These are phyloP conservation scores for Colaptes auratus DNA, from an alignment of 2,113 vertebrate genomes.

Conservation along the genomic window DNA sequence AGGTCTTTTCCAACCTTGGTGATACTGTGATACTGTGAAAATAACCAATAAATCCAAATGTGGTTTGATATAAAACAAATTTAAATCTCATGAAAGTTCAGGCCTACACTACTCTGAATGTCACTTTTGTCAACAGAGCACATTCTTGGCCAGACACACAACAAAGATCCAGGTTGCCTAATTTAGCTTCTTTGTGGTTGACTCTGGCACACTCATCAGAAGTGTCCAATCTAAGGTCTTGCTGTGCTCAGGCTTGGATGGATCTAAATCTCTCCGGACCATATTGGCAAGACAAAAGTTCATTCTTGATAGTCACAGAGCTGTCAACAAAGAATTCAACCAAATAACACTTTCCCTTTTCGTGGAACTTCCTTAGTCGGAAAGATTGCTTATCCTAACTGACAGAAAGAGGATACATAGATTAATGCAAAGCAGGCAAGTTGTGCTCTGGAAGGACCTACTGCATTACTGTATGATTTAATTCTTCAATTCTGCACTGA, in stretches of 20 bases:
- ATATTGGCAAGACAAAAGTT: background rate
- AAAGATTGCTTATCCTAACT: background rate
- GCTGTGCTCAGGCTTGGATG: background rate
- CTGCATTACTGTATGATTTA: background rate
- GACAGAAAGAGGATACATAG: background rate
- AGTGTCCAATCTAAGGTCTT: background rate
- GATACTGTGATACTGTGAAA: no score
- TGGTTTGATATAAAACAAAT: background rate
- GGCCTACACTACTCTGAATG: background rate
- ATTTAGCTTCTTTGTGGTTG: background rate
- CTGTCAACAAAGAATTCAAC: background rate
- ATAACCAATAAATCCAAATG: background rate
- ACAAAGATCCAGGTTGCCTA: background rate
- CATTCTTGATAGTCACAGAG: background rate
- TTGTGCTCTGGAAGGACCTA: background rate
- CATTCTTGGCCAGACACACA: background rate
- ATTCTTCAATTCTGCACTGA: background rate
- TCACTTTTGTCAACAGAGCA: background rate
- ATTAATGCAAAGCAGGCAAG: background rate
- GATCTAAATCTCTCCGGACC: background rate
- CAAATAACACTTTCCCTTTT: background rate
- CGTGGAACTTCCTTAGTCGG: background rate
- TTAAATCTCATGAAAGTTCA: background rate
- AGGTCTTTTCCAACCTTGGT: no score
- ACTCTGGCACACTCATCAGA: background rate